Evolutionary conservation across 2,888 invertebrate species (phyloP).

Genomic region (Seira musarum): DNA sequence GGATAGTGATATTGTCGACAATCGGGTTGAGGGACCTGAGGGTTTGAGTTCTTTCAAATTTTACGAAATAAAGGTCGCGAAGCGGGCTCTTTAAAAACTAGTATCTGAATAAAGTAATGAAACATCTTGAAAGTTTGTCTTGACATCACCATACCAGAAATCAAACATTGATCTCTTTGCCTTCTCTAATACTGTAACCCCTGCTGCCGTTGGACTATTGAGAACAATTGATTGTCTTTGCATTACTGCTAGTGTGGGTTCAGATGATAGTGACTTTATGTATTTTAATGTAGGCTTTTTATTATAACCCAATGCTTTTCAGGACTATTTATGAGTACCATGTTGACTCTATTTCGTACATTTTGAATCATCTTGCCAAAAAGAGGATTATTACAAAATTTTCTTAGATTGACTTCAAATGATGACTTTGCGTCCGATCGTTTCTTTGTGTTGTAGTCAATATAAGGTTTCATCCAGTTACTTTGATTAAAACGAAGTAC

Average conservation of each 20-base stretch:
- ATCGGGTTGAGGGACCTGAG: no score
- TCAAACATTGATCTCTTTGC: conserved; percentile 23
- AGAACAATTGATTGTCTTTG: conserved; percentile 18
- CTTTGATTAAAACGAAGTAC: conserved; percentile 27
- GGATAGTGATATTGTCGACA: no score
- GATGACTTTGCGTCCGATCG: background rate
- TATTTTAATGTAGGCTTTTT: conserved; percentile 45
- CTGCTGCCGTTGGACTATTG: conserved; percentile 29
- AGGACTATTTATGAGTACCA: conserved; percentile 30
- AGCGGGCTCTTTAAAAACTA: no score
- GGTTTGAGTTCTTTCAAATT: no score
- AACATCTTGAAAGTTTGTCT: background rate
- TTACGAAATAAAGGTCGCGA: no score
- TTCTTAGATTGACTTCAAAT: conserved; percentile 12
- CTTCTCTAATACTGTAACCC: conserved; percentile 41
- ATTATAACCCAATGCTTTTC: background rate
- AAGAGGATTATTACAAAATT: conserved; percentile 26
- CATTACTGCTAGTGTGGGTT: conserved; percentile 6
- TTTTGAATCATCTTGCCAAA: conserved; percentile 44
- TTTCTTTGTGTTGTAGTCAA: conserved; percentile 19
- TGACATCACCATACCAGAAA: conserved; percentile 42
- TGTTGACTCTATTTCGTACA: conserved; percentile 29
- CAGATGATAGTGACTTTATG: background rate
- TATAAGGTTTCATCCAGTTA: conserved; percentile 29
- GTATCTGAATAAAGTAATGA: conserved; percentile 40